These are phyloP conservation scores for Coturnix japonica DNA, from an alignment of 2,113 vertebrate species.

Conservation along the genomic window DNA sequence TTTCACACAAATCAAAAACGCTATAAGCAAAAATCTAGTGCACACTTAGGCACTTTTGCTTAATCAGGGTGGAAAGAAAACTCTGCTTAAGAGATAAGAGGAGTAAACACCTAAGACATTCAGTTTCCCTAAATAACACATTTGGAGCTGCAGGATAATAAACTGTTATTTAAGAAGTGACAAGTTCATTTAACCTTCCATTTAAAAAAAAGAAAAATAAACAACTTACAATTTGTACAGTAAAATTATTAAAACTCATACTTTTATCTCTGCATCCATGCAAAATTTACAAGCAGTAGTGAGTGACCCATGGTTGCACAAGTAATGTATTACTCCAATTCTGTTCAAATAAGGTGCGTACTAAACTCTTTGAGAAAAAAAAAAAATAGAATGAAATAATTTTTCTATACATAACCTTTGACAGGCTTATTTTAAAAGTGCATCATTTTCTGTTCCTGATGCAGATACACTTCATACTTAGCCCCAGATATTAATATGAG, in stretches of 20 bases:
- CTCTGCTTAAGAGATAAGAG: constrained; percentile 6
- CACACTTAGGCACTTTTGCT: neutral
- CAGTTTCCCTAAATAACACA: neutral
- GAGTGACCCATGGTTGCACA: neutral
- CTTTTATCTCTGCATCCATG: neutral
- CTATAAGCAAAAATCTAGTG: neutral
- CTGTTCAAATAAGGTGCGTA: neutral
- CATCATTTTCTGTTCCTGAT: neutral
- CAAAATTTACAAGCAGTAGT: constrained; percentile 41
- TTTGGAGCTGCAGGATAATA: neutral
- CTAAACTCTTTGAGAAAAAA: neutral
- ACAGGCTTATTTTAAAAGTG: constrained; percentile 15
- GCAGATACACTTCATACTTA: neutral
- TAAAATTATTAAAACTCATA: neutral
- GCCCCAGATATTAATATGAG: neutral
- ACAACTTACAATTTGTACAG: neutral
- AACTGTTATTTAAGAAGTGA: constrained; percentile 17
- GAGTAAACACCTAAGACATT: neutral
- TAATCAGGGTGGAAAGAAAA: constrained; percentile 15
- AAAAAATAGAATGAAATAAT: constrained; percentile 9
- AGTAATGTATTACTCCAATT: constrained; percentile 33
- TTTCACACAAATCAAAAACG: neutral
- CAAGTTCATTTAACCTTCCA: neutral
- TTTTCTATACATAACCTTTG: neutral
- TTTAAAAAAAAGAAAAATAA: constrained; percentile 5